Conservation (phyloP, 2,797 vertebrate genomes). For the Linurgus olivaceus region DNA sequence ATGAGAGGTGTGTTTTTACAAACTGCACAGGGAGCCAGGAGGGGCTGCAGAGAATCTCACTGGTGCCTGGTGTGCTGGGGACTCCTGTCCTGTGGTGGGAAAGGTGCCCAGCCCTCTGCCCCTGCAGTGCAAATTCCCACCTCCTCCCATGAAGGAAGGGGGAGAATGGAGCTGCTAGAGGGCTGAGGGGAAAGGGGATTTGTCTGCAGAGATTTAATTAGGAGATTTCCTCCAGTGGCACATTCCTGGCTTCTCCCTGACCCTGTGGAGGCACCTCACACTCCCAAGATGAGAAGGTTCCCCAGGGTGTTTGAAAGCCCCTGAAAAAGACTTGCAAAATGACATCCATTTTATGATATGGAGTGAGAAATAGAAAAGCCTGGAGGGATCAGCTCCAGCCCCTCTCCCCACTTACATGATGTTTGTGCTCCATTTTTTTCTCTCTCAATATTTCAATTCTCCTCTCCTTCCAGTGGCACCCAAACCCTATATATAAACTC, state of each 20-base stretch:
- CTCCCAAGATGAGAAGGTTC: neutral
- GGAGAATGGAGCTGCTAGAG: neutral
- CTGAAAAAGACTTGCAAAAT: neutral
- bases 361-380: neutral
- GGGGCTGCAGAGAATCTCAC: neutral
- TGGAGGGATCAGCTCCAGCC: neutral
- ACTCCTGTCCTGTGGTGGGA: neutral
- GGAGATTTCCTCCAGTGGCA: neutral
- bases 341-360: neutral
- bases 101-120: neutral
- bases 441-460: neutral
- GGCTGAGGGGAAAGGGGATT: neutral
- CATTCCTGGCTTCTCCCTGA: neutral
- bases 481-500: neutral
- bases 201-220: neutral
- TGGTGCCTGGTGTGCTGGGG: neutral
- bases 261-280: neutral
- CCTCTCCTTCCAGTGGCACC: neutral
- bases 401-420: neutral
- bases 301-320: neutral
- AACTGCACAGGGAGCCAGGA: rapidly evolving
- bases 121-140: neutral
- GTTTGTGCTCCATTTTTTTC: neutral
- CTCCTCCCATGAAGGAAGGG: neutral
- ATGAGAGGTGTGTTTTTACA: neutral